Evolutionary conservation across 2,797 vertebrate genomes (phyloP).

Genomic region (Brachymystax lenok): DNA sequence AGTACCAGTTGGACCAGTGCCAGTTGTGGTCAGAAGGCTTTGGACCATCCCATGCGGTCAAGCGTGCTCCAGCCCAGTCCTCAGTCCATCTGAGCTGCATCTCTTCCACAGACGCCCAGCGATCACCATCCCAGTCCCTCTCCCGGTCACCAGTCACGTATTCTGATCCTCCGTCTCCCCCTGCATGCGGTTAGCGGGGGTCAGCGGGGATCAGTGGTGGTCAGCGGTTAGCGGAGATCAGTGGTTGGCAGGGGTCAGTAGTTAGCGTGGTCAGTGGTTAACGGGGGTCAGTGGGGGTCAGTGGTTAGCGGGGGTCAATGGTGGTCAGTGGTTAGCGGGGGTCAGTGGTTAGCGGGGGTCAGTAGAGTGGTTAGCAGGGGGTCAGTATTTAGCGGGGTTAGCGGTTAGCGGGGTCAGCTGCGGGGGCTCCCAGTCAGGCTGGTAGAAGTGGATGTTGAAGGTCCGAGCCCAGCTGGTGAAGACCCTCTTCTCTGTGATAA

Average conservation of each 20-base stretch:
- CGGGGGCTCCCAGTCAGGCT: slow-evolving; percentile 91
- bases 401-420: no score
- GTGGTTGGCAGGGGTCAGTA: slow-evolving; percentile 56
- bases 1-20: no score
- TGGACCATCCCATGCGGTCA: neutral
- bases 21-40: neutral
- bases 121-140: no score
- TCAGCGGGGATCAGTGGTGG: no score
- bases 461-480: slow-evolving; percentile 95
- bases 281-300: no score
- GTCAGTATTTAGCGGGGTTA: no score
- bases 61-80: neutral
- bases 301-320: no score
- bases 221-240: slow-evolving; percentile 58
- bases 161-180: slow-evolving; percentile 30
- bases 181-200: slow-evolving; percentile 62
- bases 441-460: slow-evolving; percentile 94
- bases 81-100: neutral
- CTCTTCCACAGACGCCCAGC: neutral
- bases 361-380: no score
- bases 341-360: no score
- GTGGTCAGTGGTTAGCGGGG: no score
- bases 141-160: slow-evolving; percentile 57
- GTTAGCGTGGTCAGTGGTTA: no score
- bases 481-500: slow-evolving; percentile 96